Evolutionary conservation across 2,888 invertebrate species (phyloP), one percentile per base, ranked within the genome.

Genomic region (Alsophila aescularia): DNA sequence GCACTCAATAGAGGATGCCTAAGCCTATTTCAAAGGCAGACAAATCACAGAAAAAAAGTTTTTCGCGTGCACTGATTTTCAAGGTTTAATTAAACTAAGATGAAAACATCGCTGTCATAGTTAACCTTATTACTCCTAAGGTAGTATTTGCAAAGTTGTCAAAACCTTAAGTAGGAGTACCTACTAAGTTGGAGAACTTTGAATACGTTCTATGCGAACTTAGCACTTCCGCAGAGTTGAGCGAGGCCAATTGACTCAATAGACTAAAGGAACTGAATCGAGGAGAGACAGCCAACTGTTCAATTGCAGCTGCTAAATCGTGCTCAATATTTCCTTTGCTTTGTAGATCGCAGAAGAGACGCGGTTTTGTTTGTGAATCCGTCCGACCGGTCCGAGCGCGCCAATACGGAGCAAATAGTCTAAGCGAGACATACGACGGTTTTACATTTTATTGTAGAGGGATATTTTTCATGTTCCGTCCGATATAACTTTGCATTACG

Each of bases 201-300:
- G n/a, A n/a, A n/a, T n/a, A 34, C 31, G 15, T 44, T 32, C 37
- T 31, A 13, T 31, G 39, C 27, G 39, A 45, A 52, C 45, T 18
- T 21, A 43, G 12, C 16, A n/a, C 13, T 12, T 41, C 13, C 48
- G 21, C 45, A 36, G 39, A 34, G 37, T 66, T 66, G 70, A 68
- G 64, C 67, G 65, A 60, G 24, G 5, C 24, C 24, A 79, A 80
- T 77, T 64, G 75, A 75, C 73, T 71, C 76, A 77, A 81, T 81
- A 77, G 80, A 80, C 73, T 76, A 76, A 78, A 77, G 70, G 69
- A 64, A 69, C 73, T 70, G 68, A 73, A 75, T 69, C 63, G 69
- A 63, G 58, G 58, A 63, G 64, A 57, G 58, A 65, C 60, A 62
- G 64, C 60, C 67, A 57, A 52, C 55, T 42, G 47, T 52, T 40